Evolutionary conservation across 23 tunicate genomes (phyloP), one percentile per base, ranked within the genome.

Genomic region (Halocynthia aurantium): DNA sequence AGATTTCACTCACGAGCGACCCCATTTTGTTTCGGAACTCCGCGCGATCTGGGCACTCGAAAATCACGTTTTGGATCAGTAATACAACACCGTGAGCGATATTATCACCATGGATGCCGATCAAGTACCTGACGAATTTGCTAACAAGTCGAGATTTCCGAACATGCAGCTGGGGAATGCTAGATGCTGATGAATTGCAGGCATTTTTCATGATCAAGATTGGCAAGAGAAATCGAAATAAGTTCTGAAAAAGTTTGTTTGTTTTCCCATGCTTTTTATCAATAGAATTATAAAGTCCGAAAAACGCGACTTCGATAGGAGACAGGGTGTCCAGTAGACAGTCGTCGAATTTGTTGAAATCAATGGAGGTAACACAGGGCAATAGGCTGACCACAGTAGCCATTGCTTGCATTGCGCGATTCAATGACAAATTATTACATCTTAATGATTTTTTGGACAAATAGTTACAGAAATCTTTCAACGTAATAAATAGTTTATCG

Each of bases 1-100:
- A 13, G 57, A 89, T 53, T n/a, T 50, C 8, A 6, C 76, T 8
- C 15, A 84, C 88, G 4, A 84, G 49, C 19, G 50, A 21, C 15
- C 84, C 76, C n/a, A 79, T 54, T 21, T 89, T 88, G 54, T 86
- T 76, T 54, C 81, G 81, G 56, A 63, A 69, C 60, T 89, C 96
- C 5, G 76, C 67, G 10, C 96, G 82, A 61, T 89, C 96, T 11
- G 96, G 93, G 65, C 86, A 87, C 83, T 87, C 86, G 20, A 83
- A 86, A 12, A 87, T 77, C 12, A 87, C 53, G 50, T 87, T 87
- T 54, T 87, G 93, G 57, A 75, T 21, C 75, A 87, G 67, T 6
- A 63, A 58, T 18, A 76, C 40, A 7, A 72, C 49, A 9, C 77
- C 21, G 8, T 72, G 80, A 52, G 68, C 60, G 9, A 87, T 83